Percentiles rank a stretch among this genome's conserved stretches.
Conservation (phyloP, 2,888 invertebrate genomes). For the Plebejus argus region DNA sequence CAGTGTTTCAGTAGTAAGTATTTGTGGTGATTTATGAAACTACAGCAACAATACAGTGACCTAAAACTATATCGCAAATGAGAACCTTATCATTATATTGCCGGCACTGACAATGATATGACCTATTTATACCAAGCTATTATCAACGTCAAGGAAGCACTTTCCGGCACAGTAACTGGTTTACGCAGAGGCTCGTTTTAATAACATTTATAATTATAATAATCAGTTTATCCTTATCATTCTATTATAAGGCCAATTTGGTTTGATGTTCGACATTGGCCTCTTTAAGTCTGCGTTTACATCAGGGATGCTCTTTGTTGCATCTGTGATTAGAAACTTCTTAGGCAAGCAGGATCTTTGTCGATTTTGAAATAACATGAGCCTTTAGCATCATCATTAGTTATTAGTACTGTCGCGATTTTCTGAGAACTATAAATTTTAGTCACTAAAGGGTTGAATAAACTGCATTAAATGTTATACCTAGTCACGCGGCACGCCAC, state of each 20-base stretch:
- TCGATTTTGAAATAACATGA: not conserved
- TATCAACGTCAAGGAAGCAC: slow-evolving; percentile 65
- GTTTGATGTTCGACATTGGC: slow-evolving; percentile 7
- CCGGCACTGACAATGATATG: slow-evolving; percentile 60
- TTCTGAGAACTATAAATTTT: not conserved
- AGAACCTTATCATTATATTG: slow-evolving; percentile 9
- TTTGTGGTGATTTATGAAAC: not conserved
- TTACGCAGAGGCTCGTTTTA: slow-evolving; percentile 35
- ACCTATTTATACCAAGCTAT: slow-evolving; percentile 64
- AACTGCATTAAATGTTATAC: not conserved
- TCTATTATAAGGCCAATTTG: not conserved
- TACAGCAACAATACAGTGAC: not conserved
- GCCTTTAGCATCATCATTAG: no score
- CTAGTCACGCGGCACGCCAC: not conserved
- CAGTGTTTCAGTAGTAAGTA: not conserved
- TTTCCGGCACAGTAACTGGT: slow-evolving; percentile 43
- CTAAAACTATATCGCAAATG: slow-evolving; percentile 12
- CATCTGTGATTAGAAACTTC: not conserved
- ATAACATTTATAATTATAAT: slow-evolving; percentile 25
- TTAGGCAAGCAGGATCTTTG: no score
- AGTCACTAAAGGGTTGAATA: not conserved
- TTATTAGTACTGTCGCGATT: not conserved
- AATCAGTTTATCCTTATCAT: slow-evolving; percentile 12
- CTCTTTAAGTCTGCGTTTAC: not conserved
- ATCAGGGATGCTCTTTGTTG: not conserved